Percentiles rank a stretch among this genome's conserved stretches.
Conservation (phyloP, 2,113 vertebrate genomes). For the Phocoena phocoena region DNA sequence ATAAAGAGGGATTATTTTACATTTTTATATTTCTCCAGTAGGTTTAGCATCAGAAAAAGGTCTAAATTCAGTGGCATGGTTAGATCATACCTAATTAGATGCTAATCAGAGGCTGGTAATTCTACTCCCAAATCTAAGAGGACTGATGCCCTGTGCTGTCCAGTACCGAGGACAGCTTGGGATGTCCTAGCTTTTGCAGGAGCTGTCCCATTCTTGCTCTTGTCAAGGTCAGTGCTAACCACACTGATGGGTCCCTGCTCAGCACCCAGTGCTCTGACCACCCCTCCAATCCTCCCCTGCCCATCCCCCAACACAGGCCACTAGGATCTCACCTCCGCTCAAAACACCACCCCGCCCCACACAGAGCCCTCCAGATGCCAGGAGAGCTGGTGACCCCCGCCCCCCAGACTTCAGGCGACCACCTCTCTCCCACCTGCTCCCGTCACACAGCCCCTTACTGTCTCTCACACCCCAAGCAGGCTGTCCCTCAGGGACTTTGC, state of each 20-base stretch:
- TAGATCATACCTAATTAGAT: background rate
- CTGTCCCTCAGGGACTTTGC: background rate
- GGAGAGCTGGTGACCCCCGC: background rate
- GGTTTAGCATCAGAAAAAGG: background rate
- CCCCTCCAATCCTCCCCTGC: background rate
- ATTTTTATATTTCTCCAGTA: background rate
- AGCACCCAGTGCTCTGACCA: background rate
- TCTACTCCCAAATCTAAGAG: background rate
- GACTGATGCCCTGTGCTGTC: rapidly evolving
- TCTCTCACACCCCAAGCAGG: no score
- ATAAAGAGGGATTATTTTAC: background rate
- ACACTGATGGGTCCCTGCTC: background rate
- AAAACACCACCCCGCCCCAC: background rate
- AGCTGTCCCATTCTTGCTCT: background rate
- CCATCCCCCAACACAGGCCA: no score
- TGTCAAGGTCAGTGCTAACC: background rate
- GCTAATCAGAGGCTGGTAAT: background rate
- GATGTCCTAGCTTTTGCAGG: background rate
- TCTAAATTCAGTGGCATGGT: background rate
- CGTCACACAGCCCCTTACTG: background rate
- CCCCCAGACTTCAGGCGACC: background rate
- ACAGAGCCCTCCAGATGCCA: background rate
- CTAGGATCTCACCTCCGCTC: background rate
- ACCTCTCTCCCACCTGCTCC: no score
- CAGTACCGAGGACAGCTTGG: background rate